Base-by-base conservation (phyloP, 1,140 invertebrate genomes). In the Brachionus sp. region DNA sequence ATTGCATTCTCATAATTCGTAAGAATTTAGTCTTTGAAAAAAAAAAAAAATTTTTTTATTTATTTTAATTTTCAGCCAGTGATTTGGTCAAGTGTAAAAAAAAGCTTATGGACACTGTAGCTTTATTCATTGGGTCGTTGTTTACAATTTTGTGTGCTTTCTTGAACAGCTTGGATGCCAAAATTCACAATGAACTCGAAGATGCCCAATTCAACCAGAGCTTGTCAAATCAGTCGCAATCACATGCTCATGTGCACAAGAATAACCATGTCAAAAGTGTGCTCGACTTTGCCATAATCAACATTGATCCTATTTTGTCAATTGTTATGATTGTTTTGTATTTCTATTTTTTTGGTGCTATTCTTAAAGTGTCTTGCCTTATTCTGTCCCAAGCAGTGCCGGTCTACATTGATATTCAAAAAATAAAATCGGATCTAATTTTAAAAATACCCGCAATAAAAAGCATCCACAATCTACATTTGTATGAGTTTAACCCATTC, bases 371-470 rank as follows among this genome's bases (percentile, higher is more conserved):
- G 10, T 44, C 39, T 19, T 75, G 70, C 7, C 19, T 75, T 12
- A 75, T 75, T 46, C 44, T 75, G 25, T 75, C 70, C 16, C 70
- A 75, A 75, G 70, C 70, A 46, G 70, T 75, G 19, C 70, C 70
- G 12, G n/a, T 25, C 7, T 75, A 75, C 12, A 75, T 75, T 46
- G 25, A 75, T 33, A 75, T 75, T 25, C 6, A 44, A 44, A 33
- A 46, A 75, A 46, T 75, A 46, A 75, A 75, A 50, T 13, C 10
- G 2, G 42, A 46, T 25, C 46, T 75, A 29, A 46, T 46, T 10
- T 12, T 13, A 12, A 29, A 75, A 29, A 46, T 44, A 19, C 37
- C 37, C 3, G 19, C 0, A 10, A 46, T 75, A 5, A 13, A 25
- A 1, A 46, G 46, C 46, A 46, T 75, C 5, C 70, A 75, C 13